phyloP scores from a whole-genome alignment of 2,888 invertebrate species.

The Erebia epiphron region DNA sequence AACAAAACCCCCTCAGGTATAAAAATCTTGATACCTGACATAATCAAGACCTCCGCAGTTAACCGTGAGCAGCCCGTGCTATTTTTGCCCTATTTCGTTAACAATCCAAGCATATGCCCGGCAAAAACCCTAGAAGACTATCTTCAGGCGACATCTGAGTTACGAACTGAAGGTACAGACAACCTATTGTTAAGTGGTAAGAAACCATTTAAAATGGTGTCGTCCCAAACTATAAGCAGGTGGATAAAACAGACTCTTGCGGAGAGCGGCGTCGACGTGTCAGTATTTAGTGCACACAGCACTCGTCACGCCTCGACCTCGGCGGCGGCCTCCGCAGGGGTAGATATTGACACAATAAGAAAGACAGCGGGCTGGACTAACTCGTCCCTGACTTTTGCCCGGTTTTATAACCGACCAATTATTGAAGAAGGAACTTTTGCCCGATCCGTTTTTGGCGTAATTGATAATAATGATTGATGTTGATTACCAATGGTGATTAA shows the following conservation, averaged over 20 bases:
- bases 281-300: background rate
- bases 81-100: background rate
- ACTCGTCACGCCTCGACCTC: background rate
- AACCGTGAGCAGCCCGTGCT: background rate
- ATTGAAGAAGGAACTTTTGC: background rate
- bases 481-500: background rate
- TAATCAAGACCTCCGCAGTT: background rate
- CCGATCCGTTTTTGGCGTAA: background rate
- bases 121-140: background rate
- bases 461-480: background rate
- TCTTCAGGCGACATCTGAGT: background rate
- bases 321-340: background rate
- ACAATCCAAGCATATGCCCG: slow-evolving; percentile 1
- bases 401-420: background rate
- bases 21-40: background rate
- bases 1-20: background rate
- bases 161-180: background rate
- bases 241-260: background rate
- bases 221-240: background rate
- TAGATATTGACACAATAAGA: background rate
- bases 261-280: background rate
- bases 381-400: background rate
- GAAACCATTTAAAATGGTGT: background rate
- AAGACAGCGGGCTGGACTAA: slow-evolving; percentile 4
- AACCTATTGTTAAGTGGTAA: background rate